A percentile compares a stretch with the other conserved stretches of the same genome.
phyloP scores from a whole-genome alignment of 2,888 invertebrate species.

The Eristalinus aeneus region DNA sequence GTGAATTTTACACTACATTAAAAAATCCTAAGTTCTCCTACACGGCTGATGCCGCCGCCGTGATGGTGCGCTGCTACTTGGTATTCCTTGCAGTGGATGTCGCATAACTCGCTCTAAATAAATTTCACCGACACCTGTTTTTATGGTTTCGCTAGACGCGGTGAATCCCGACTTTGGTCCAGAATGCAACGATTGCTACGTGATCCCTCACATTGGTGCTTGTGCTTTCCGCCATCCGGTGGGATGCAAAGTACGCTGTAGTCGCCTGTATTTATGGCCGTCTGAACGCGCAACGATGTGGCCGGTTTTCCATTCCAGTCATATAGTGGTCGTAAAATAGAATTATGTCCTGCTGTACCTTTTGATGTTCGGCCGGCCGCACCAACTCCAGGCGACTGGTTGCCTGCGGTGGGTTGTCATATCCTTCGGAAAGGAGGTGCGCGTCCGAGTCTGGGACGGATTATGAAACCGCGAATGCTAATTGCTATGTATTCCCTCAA shows the following conservation, averaged over 20 bases:
- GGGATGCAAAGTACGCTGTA: constrained; percentile 51
- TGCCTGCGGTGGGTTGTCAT: not conserved
- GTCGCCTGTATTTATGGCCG: constrained; percentile 55
- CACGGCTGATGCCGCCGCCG: not conserved
- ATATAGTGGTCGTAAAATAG: constrained; percentile 67
- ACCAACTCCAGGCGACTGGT: not conserved
- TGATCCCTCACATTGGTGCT: constrained; percentile 47
- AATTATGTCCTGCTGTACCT: constrained; percentile 66
- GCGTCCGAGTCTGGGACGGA: not conserved
- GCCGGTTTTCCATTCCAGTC: constrained; percentile 65
- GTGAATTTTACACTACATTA: constrained; percentile 68
- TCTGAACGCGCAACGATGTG: constrained; percentile 8
- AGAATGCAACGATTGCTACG: constrained; percentile 61
- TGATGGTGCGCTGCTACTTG: constrained; percentile 34
- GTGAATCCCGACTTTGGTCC: constrained; percentile 37
- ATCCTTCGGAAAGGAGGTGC: not conserved
- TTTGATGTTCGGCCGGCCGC: constrained; percentile 45
- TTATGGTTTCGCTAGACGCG: constrained; percentile 64
- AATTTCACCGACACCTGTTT: constrained; percentile 70
- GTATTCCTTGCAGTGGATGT: constrained; percentile 67
- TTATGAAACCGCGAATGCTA: not conserved
- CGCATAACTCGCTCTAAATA: constrained; percentile 67
- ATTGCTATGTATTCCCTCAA: not conserved
- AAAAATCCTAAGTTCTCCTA: constrained; percentile 39
- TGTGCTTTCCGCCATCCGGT: constrained; percentile 24